Base-by-base conservation (phyloP, 2,797 vertebrate species). In the Zalophus californianus region DNA sequence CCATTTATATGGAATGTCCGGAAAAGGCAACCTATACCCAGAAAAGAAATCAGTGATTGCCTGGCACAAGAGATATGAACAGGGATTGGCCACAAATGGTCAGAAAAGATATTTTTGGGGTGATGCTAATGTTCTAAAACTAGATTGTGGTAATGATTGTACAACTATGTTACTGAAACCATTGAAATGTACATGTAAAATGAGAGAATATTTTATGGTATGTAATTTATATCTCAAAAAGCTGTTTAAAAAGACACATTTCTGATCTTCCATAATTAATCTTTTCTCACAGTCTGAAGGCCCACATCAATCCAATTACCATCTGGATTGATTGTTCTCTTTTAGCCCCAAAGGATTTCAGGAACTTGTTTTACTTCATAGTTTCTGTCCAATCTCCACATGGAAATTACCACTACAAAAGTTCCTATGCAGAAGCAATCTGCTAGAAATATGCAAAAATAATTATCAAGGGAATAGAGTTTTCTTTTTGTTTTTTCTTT, bases 401-500 rank as follows among this genome's bases (percentile, higher is more conserved):
- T 41, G 62, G 38, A 60, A 78, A n/a, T 56, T 10, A 64, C 3
- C 15, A 93, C 62, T 44, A 29, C 27, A 72, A 9, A 72, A 54
- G 44, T 60, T 89, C 48, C 14, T 50, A 78, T 29, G 60, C 7
- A 84, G 15, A 70, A 78, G 29, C 10, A 84, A 38, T 97, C 35
- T 78, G 18, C 20, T 77, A 54, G 29, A 52, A 85, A 72, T 82
- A n/a, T n/a, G 60, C 12, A 93, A 87, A 86, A 94, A 78, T 90
- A 1, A 64, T 38, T 54, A 62, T 84, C 27, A 6, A 79, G 15
- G 64, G 62, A 68, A 48, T 21, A 23, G 32, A 72, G 11, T 32
- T 27, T 4, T 62, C 14, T 38, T 78, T 77, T 60, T 13, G 13
- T 66, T 48, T 68, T 68, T 2, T 32, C 44, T 52, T 58, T 84